Percentiles rank a stretch among this genome's conserved stretches.
Evolutionary conservation across 2,797 vertebrate genomes (phyloP).

Genomic region (Pseudotriccus pelzelni): DNA sequence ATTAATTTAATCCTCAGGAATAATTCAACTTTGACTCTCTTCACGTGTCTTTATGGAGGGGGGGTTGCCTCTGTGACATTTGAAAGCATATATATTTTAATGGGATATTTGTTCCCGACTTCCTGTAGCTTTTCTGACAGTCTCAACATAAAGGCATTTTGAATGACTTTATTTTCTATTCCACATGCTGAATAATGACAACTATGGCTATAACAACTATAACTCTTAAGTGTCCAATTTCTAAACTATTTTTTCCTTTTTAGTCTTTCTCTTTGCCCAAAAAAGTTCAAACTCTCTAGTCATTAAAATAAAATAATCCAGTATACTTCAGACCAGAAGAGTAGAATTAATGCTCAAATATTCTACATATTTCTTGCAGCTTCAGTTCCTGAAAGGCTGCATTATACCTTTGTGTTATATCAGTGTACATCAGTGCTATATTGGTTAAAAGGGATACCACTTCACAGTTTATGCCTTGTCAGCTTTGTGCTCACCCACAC

Average conservation of each 20-base stretch:
- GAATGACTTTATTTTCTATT: not conserved
- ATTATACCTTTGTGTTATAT: not conserved
- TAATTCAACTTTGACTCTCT: not conserved
- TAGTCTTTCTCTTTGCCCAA: not conserved
- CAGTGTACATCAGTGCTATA: not conserved
- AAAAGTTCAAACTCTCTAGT: not conserved
- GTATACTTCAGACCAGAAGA: not conserved
- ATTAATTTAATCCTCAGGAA: not conserved
- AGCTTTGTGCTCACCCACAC: not conserved
- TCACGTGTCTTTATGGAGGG: not conserved
- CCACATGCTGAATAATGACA: not conserved
- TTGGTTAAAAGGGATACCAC: slow-evolving; percentile 10
- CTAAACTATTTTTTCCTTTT: not conserved
- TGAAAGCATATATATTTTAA: not conserved
- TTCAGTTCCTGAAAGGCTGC: not conserved
- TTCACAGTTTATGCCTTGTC: slow-evolving; percentile 24
- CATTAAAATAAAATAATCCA: not conserved
- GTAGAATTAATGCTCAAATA: not conserved
- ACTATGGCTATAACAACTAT: not conserved
- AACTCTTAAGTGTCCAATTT: not conserved
- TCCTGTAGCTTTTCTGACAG: not conserved
- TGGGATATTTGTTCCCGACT: not conserved
- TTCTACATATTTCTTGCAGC: not conserved
- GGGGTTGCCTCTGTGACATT: not conserved
- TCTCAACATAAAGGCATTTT: not conserved